phyloP scores from a whole-genome alignment of 1,140 invertebrate genomes.

The Pygmarrhopalites habei region DNA sequence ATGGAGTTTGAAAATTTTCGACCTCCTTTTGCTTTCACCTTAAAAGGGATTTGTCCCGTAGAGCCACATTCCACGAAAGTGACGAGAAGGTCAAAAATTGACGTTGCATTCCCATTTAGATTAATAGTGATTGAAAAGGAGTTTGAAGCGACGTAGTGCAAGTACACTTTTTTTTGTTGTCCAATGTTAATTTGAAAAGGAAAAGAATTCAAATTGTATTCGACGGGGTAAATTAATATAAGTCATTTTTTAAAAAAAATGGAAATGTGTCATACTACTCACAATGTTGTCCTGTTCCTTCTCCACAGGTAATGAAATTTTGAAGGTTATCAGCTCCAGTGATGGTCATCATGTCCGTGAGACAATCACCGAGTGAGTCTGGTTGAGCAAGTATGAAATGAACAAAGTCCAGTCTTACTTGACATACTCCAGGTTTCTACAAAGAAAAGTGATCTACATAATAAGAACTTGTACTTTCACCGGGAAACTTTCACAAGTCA shows the following conservation, averaged over 20 bases:
- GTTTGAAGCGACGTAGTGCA: not conserved
- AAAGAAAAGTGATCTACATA: no score
- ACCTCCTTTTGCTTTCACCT: not conserved
- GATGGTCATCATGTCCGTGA: not conserved
- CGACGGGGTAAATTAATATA: not conserved
- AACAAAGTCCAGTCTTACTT: slow-evolving; percentile 6
- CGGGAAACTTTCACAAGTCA: no score
- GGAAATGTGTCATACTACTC: not conserved
- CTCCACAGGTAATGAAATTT: not conserved
- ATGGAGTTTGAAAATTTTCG: not conserved
- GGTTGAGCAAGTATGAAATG: not conserved
- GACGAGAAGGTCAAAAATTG: not conserved
- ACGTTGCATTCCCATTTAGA: not conserved
- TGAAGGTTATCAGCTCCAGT: not conserved
- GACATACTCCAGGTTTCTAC: no score
- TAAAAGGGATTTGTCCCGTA: no score
- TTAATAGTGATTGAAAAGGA: not conserved
- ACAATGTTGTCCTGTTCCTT: not conserved
- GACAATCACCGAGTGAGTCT: not conserved
- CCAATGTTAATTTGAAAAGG: not conserved
- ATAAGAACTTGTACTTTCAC: no score
- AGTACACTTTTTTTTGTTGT: not conserved
- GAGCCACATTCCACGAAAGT: no score
- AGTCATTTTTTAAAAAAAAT: not conserved
- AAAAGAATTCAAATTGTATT: not conserved